Evolutionary conservation across 92 coral and sea anemone species (phyloP).

Genomic region (Palythoa heliodiscus): DNA sequence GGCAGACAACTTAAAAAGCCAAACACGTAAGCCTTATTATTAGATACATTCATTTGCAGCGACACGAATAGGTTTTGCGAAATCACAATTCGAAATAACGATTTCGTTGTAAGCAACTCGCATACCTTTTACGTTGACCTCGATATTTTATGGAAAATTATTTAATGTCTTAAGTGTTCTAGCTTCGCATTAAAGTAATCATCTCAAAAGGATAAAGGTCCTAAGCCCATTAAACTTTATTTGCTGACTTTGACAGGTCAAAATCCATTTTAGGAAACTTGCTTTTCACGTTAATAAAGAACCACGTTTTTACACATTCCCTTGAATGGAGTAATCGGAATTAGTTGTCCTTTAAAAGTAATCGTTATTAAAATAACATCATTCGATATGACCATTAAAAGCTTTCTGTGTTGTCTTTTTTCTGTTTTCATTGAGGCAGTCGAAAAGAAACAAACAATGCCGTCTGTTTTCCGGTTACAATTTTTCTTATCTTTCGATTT

Average conservation of each 20-base stretch:
- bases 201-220: constrained; percentile 34
- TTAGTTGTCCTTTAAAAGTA: constrained; percentile 44
- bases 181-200: constrained; percentile 24
- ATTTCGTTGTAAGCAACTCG: constrained; percentile 1
- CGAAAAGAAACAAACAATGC: constrained; percentile 17
- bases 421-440: constrained; percentile 15
- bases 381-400: constrained; percentile 9
- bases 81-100: not conserved
- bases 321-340: constrained; percentile 25
- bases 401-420: not conserved
- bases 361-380: constrained; percentile 31
- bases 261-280: constrained; percentile 75
- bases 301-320: constrained; percentile 45
- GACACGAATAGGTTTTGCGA: not conserved
- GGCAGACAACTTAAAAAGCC: too few relatives aligned
- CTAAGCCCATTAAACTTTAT: constrained; percentile 73
- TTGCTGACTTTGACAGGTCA: constrained; percentile 57
- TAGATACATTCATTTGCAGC: not conserved
- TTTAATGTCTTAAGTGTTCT: not conserved
- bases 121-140: not conserved
- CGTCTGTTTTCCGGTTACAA: constrained; percentile 3
- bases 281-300: constrained; percentile 27
- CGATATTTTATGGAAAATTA: not conserved
- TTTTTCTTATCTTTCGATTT: constrained; percentile 9
- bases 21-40: not conserved